These are phyloP conservation scores for Anableps anableps DNA, from an alignment of 2,797 vertebrate genomes.

Conservation along the genomic window DNA sequence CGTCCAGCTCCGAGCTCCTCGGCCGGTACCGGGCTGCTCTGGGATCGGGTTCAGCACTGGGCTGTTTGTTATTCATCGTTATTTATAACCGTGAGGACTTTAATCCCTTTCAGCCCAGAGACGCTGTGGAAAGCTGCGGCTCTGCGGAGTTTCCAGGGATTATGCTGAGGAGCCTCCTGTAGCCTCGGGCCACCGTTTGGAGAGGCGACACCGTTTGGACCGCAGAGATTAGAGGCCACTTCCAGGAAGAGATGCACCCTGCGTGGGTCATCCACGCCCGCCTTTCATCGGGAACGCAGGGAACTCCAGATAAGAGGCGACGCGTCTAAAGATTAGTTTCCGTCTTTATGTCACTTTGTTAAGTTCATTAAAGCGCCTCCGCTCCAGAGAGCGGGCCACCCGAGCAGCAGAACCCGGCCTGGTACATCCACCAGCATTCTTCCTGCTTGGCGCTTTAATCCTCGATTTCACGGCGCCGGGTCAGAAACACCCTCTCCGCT, in stretches of 20 bases:
- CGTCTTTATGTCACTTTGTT: slow-evolving; percentile 38
- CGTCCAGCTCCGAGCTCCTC: no score
- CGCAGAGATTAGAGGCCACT: slow-evolving; percentile 75
- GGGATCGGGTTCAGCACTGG: neutral
- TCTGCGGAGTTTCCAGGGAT: slow-evolving; percentile 70
- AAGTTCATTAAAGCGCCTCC: slow-evolving; percentile 18
- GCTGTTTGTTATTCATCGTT: slow-evolving; percentile 75
- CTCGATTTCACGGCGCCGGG: slow-evolving; percentile 75
- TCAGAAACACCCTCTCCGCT: slow-evolving; percentile 37
- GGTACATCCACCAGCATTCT: slow-evolving; percentile 38
- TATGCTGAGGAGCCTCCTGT: slow-evolving; percentile 68
- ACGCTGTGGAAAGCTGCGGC: slow-evolving; percentile 60
- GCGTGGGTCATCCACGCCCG: slow-evolving; percentile 38
- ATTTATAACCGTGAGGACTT: slow-evolving; percentile 66
- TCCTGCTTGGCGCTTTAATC: slow-evolving; percentile 72
- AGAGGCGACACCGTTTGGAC: slow-evolving; percentile 72
- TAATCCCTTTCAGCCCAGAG: slow-evolving; percentile 68
- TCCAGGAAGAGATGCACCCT: slow-evolving; percentile 43
- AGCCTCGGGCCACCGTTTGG: slow-evolving; percentile 75
- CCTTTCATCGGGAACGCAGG: slow-evolving; percentile 24
- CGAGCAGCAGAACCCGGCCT: slow-evolving; percentile 48
- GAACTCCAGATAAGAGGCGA: neutral
- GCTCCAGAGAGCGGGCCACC: slow-evolving; percentile 22
- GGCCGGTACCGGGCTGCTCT: neutral
- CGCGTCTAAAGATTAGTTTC: neutral